Base-by-base conservation (phyloP, 92 coral and sea anemone species). In the Micromussa lordhowensis region DNA sequence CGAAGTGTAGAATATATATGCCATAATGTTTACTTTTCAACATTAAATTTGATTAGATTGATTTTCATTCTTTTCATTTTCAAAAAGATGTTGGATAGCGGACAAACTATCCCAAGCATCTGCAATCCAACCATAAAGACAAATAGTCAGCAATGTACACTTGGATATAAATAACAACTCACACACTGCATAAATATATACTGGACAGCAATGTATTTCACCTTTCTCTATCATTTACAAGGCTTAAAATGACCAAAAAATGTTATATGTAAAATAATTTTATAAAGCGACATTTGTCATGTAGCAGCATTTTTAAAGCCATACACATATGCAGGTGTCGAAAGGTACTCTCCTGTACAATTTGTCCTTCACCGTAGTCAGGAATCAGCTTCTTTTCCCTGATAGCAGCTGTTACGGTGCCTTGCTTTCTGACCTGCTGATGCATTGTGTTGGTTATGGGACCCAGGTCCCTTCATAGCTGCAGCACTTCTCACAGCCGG, bases 401-500 rank as follows among this genome's bases (percentile, higher is more conserved):
- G 38, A 36, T 36, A 19, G 64, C 64, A 54, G 59, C 18, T 12
- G 19, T 54, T 16, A 13, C 14, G 17, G 0, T 57, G n/a, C 68
- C 28, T 26, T 26, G n/a, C 8, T 14, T n/a, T 26, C 19, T 22
- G 68, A 61, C 68, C 12, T 61, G 68, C 10, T 61, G 49, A 19
- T 14, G 40, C 70, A 11, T 30, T 63, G 0, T 59, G 38, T 31
- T 80, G 31, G 40, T 9, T 59, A 32, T 18, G 26, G n/a, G 48
- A 72, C 51, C 3, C 4, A 72, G 48, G 48, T 9, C 77, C 44
- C 48, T 40, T 40, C 48, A 40, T 40, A 40, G 48, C 10, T 28
- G 15, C 76, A 70, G 19, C 38, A 0, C 44, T 77, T 77, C 19
- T 77, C 78, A 93, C 70, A 93, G 82, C 74, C 82, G 73, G 54